Evolutionary conservation across 92 coral and sea anemone genomes (phyloP).

Genomic region (Zoanthus sociatus): DNA sequence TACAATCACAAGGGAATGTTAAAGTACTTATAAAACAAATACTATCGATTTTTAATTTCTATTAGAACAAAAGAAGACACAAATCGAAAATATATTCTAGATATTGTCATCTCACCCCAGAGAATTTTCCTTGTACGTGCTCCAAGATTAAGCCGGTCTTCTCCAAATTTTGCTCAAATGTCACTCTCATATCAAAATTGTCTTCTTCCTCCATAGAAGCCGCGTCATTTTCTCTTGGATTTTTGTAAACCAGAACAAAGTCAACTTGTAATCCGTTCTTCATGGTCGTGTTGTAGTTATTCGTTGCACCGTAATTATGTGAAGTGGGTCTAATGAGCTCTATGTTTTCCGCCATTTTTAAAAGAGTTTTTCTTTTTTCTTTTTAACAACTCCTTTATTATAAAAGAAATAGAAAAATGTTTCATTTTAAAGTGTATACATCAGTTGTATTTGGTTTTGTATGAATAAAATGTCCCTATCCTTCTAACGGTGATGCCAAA

Average conservation of each 20-base stretch:
- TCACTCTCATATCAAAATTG: not conserved
- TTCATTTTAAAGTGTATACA: too few relatives aligned
- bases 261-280: slow-evolving; percentile 17
- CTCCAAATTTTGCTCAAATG: slow-evolving; percentile 1
- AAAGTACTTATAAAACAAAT: too few relatives aligned
- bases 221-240: not conserved
- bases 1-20: too few relatives aligned
- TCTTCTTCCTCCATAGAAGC: not conserved
- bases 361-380: too few relatives aligned
- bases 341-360: slow-evolving; percentile 3
- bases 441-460: too few relatives aligned
- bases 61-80: not conserved
- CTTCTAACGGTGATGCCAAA: too few relatives aligned
- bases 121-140: not conserved
- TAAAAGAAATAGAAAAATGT: too few relatives aligned
- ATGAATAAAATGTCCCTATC: too few relatives aligned
- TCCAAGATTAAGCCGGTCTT: not conserved
- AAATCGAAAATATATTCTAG: not conserved
- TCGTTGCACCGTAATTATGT: not conserved
- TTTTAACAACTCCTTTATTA: too few relatives aligned
- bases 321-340: slow-evolving; percentile 8
- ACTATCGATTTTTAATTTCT: not conserved
- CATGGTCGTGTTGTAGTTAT: not conserved
- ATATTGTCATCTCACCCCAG: slow-evolving; percentile 28
- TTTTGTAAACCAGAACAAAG: slow-evolving; percentile 28